Conservation (phyloP, 1,140 invertebrate genomes). For the Platyscapa corneri region DNA sequence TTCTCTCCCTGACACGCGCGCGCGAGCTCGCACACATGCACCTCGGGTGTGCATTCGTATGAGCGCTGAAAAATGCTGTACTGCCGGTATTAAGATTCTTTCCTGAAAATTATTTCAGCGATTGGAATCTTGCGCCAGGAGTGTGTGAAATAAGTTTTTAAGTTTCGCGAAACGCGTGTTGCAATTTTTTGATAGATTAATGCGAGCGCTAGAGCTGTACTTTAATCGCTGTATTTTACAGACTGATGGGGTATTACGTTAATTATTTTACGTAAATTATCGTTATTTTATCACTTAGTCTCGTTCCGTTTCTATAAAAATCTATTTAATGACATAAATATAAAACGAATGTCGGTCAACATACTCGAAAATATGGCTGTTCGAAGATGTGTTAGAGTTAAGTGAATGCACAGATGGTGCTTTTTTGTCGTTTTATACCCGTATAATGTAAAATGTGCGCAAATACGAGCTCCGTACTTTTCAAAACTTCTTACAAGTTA, state of each 20-base stretch:
- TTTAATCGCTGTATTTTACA: not conserved
- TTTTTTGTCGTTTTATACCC: not conserved
- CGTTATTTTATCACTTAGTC: not conserved
- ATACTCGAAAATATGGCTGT: not conserved
- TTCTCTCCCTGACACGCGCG: not conserved
- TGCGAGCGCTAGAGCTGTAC: not conserved
- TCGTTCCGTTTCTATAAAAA: not conserved
- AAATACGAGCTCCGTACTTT: not conserved
- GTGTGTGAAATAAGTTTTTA: constrained; percentile 15
- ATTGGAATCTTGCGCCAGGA: constrained; percentile 3
- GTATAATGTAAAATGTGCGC: not conserved
- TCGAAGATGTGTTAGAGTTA: not conserved
- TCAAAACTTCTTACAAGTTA: not conserved
- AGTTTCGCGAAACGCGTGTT: not conserved
- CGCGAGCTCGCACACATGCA: not conserved
- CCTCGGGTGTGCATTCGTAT: not conserved
- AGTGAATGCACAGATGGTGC: not conserved
- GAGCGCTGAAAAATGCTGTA: constrained; percentile 30
- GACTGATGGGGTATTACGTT: not conserved
- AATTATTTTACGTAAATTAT: not conserved
- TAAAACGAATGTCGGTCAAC: not conserved
- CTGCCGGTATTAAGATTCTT: constrained; percentile 2
- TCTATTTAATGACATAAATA: not conserved
- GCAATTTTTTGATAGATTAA: not conserved
- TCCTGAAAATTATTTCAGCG: constrained; percentile 34